A percentile compares a stretch with the other conserved stretches of the same genome.
These are phyloP conservation scores for Ditylenchus dipsaci DNA, from an alignment of 1,140 invertebrate genomes.

Conservation along the genomic window DNA sequence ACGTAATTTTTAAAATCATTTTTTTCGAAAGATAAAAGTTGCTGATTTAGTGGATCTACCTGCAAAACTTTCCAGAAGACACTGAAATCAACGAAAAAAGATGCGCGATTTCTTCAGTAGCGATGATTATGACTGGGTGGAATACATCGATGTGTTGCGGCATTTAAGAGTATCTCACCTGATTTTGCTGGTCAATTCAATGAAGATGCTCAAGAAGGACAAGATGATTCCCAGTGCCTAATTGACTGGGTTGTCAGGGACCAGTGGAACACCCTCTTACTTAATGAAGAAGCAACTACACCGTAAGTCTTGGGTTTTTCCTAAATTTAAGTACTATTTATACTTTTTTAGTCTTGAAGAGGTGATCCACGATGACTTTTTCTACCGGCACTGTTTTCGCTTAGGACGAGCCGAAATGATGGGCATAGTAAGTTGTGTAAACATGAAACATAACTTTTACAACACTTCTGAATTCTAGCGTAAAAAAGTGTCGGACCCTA, in stretches of 20 bases:
- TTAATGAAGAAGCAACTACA: slow-evolving; percentile 6
- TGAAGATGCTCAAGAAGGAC: slow-evolving; percentile 4
- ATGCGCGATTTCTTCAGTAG: neutral
- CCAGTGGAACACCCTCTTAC: slow-evolving; percentile 9
- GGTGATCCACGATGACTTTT: slow-evolving; percentile 12
- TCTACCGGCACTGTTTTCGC: slow-evolving; percentile 18
- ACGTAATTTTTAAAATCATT: neutral
- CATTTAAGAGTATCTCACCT: slow-evolving; percentile 9
- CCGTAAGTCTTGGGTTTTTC: slow-evolving; percentile 2
- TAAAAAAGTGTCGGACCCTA: too few species aligned
- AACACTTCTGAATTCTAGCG: too few species aligned
- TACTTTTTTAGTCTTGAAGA: slow-evolving; percentile 11
- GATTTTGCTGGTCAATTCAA: neutral
- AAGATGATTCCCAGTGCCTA: slow-evolving; percentile 9
- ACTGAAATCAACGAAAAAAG: neutral
- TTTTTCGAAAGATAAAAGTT: neutral
- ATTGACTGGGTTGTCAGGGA: slow-evolving; percentile 9
- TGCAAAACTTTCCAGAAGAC: slow-evolving; percentile 1
- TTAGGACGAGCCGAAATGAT: slow-evolving; percentile 4
- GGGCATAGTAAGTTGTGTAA: neutral
- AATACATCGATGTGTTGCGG: neutral
- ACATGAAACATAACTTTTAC: too few species aligned
- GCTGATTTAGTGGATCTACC: slow-evolving; percentile 4
- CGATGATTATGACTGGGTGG: neutral
- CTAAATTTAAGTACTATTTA: slow-evolving; percentile 10